Base-by-base conservation (phyloP, 2,113 vertebrate species). In the Hemichromis elongatus region DNA sequence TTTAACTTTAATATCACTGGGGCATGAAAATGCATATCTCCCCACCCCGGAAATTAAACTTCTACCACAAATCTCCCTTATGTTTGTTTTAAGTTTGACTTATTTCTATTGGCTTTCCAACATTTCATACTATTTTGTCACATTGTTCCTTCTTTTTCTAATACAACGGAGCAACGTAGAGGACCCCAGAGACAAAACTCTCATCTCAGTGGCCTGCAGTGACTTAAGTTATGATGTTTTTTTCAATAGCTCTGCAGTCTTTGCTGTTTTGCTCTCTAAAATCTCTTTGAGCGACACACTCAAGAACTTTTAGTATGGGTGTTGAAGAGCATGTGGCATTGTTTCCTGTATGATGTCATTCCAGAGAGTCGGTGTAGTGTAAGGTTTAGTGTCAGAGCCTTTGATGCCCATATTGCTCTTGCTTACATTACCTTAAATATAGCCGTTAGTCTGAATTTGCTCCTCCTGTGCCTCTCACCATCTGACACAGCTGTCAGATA, bases 401-500 rank as follows among this genome's bases (percentile, higher is more conserved):
- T 88, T 82, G 73, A 88, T 85, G 59, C 54, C 30, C 26, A 77
- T 77, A 6, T 79, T 55, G 42, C 7, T 56, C 63, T 73, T 79
- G 63, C 40, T 86, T 85, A 59, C 77, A 55, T 80, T 45, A 21
- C 18, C 86, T 89, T 93, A 92, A 90, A 90, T 91, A 86, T 89
- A 91, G 91, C 47, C 30, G 52, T 80, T 61, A 77, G 77, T 84
- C 30, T 79, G 83, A 88, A 70, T 82, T 83, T 56, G 47, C 73
- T 87, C 80, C 66, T 50, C 59, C 42, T 73, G 82, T 56, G 85
- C 83, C 84, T 84, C 56, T 88, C 63, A 68, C 56, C 47, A 54
- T 90, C 61, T 53, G 78, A 86, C 89, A 61, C 89, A 89, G 91
- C 88, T 92, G 91, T 88, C 89, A 73, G 77, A 73, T 35, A 40